Evolutionary conservation across 2,113 vertebrate species (phyloP), one percentile per base, ranked within the genome.

Genomic region (Caretta caretta): DNA sequence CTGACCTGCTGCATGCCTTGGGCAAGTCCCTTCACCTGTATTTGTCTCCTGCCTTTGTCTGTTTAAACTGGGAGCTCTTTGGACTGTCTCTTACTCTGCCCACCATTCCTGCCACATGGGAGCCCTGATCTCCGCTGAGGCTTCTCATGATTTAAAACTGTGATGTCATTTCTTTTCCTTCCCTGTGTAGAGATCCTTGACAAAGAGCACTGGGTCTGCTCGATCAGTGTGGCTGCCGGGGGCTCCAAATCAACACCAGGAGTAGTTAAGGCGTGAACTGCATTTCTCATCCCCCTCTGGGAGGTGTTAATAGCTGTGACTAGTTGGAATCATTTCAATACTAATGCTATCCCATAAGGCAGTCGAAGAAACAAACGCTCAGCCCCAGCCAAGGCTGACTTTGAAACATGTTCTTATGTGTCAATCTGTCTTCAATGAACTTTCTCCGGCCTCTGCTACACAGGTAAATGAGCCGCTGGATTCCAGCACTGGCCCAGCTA

Each of bases 251-350:
- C 90, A 95, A 79, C 35, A 29, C 54, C 0, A 48, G 81, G 59
- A 95, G 89, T 86, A 96, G 86, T 90, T 92, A 87, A 93, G 69
- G 96, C 94, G 96, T 17, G 62, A 97, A 93, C 12, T 0, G 0
- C 86, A 86, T 88, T 94, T 86, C 79, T 65, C 87, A 92, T 95
- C 75, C 92, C 85, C 91, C 1, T 3, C 88, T 27, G 35, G 0
- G 6, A 96, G 93, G 96, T 95, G 96, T 90, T 97, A 93, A 20
- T 65, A 94, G 87, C 80, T 87, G 80, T 92, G 79, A 53, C 93
- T 97, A 79, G 17, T 48, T 75, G 1, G 49, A 94, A 96, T 95
- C 83, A 95, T 93, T 95, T 95, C 94, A 93, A 95, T 89, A 91
- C 94, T 93, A 94, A 97, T 48, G 90, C 84, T 84, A 92, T 90